Percentiles rank a stretch among this genome's conserved stretches.
Evolutionary conservation across 2,888 invertebrate genomes (phyloP).

Genomic region (Steromphala cineraria): DNA sequence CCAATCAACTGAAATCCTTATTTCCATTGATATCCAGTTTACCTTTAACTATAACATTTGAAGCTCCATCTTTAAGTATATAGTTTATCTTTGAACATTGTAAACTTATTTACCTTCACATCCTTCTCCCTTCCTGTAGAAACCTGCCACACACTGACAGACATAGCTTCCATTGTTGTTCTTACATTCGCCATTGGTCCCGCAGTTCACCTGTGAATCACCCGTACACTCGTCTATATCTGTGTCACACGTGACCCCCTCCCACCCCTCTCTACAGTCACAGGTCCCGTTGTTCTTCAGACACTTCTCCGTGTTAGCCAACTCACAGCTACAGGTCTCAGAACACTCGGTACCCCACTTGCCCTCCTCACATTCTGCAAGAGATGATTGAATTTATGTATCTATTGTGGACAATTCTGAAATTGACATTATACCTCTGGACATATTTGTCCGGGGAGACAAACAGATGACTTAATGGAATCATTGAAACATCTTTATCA

Average conservation of each 20-base stretch:
- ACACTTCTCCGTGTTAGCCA: neutral
- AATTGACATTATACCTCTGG: too few relatives aligned
- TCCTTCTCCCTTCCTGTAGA: neutral
- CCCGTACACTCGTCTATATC: conserved; percentile 14
- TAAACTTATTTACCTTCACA: conserved; percentile 17
- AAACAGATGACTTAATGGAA: too few relatives aligned
- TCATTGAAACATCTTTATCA: too few relatives aligned
- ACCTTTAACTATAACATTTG: too few relatives aligned
- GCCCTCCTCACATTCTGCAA: neutral
- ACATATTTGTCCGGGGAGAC: too few relatives aligned
- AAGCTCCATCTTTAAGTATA: too few relatives aligned
- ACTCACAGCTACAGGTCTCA: neutral
- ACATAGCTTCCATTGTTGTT: conserved; percentile 16
- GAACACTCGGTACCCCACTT: neutral
- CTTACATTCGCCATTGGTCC: conserved; percentile 1
- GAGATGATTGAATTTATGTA: too few relatives aligned
- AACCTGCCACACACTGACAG: conserved; percentile 22
- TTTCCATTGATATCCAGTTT: too few relatives aligned
- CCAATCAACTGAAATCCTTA: too few relatives aligned
- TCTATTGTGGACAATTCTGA: too few relatives aligned
- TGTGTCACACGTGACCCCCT: neutral
- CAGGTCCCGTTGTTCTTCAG: neutral
- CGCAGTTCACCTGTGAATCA: neutral
- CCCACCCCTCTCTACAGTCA: neutral
- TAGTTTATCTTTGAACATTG: too few relatives aligned